phyloP scores from a whole-genome alignment of 2,797 vertebrate species.

The Bryconaethiops microstoma region DNA sequence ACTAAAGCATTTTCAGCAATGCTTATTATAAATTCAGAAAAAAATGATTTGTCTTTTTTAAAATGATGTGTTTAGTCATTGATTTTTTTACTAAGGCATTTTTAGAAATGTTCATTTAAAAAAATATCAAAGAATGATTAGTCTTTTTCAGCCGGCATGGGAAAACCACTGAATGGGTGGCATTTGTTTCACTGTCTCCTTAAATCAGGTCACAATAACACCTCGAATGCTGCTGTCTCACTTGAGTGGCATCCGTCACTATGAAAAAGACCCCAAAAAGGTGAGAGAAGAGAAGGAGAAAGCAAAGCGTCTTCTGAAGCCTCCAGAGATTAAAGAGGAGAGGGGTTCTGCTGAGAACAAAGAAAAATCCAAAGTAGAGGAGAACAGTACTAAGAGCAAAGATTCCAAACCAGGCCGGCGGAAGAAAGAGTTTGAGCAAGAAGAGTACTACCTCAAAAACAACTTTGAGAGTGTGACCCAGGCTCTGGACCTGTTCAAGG shows the following conservation, averaged over 20 bases:
- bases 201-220: conserved; percentile 87
- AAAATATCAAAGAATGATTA: not conserved
- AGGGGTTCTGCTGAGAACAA: conserved; percentile 65
- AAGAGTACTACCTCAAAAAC: conserved; percentile 94
- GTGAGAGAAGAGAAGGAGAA: conserved; percentile 86
- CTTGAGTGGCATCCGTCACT: conserved; percentile 96
- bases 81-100: not conserved
- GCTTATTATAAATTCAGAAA: too few species aligned
- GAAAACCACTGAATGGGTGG: not conserved
- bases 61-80: not conserved
- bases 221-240: conserved; percentile 91
- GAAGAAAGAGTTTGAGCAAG: conserved; percentile 87
- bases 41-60: not conserved
- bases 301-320: conserved; percentile 78
- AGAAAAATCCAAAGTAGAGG: conserved; percentile 62
- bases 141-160: not conserved
- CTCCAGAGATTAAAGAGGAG: conserved; percentile 62
- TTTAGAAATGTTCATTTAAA: not conserved
- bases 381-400: conserved; percentile 64
- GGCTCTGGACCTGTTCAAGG: conserved; percentile 91
- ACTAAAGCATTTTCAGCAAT: too few species aligned
- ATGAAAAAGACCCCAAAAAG: conserved; percentile 92
- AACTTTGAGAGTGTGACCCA: conserved; percentile 88
- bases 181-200: conserved; percentile 36
- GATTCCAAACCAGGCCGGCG: conserved; percentile 69